These are phyloP conservation scores for Apostichopus leukothele DNA, from an alignment of 53 echinoderm and acorn worm species.

Conservation along the genomic window DNA sequence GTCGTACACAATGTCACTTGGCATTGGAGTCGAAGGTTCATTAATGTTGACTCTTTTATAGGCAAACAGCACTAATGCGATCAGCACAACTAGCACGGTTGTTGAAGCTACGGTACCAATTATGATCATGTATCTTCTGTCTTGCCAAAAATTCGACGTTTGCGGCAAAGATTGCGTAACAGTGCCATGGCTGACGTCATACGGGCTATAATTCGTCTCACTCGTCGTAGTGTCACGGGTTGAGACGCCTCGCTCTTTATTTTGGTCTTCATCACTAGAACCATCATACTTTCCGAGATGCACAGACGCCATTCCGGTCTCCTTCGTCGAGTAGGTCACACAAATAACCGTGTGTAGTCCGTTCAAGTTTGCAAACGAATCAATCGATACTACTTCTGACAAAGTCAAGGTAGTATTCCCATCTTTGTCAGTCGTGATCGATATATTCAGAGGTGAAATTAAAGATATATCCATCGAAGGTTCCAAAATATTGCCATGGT, in stretches of 20 bases:
- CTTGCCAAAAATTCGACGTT: background rate
- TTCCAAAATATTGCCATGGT: constrained; percentile 25
- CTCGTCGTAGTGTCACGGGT: background rate
- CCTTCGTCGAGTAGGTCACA: background rate
- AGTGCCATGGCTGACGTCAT: background rate
- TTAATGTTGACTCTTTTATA: background rate
- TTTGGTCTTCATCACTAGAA: background rate
- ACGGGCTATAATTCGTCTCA: background rate
- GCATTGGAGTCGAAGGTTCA: background rate
- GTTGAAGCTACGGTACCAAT: background rate
- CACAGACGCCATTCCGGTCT: background rate
- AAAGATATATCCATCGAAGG: background rate
- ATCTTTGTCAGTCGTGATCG: background rate
- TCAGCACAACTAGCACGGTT: background rate
- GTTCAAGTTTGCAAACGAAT: background rate
- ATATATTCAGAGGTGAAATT: background rate
- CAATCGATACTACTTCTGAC: background rate
- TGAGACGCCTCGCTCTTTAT: background rate
- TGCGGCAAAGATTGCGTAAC: background rate
- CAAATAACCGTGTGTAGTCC: constrained; percentile 17
- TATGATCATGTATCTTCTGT: background rate
- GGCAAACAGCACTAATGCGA: background rate
- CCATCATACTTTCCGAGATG: background rate
- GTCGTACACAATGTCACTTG: background rate
- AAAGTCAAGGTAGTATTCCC: background rate